Percentiles rank a stretch among this genome's conserved stretches.
These are phyloP conservation scores for Myopa tessellatipennis DNA, from an alignment of 2,888 invertebrate species.

Conservation along the genomic window DNA sequence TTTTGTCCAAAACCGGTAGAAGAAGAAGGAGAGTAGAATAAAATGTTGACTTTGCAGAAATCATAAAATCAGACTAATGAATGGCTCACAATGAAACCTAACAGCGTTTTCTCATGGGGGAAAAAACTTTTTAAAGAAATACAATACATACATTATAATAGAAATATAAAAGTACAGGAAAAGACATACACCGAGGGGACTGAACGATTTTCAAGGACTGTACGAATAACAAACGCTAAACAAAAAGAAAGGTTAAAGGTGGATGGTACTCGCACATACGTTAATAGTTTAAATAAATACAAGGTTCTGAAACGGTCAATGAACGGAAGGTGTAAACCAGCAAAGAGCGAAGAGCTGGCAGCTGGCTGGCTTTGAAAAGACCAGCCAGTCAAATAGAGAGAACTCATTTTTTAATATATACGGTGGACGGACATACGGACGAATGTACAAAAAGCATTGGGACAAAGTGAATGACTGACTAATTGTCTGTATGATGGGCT, in stretches of 20 bases:
- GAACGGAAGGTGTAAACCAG: slow-evolving; percentile 2
- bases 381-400: slow-evolving; percentile 4
- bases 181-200: background rate
- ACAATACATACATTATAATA: background rate
- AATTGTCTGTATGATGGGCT: background rate
- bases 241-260: background rate
- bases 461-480: slow-evolving; percentile 21
- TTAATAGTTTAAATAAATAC: background rate
- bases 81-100: no score
- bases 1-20: no score
- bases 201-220: slow-evolving; percentile 10
- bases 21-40: no score
- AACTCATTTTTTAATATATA: slow-evolving; percentile 3
- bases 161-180: background rate
- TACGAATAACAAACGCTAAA: background rate
- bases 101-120: no score
- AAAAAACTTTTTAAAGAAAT: no score
- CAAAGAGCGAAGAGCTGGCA: background rate
- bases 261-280: background rate
- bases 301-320: slow-evolving; percentile 16
- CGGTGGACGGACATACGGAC: background rate
- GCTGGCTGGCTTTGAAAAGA: background rate
- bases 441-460: background rate
- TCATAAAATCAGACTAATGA: no score
- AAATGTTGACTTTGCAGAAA: no score